Base-by-base conservation (phyloP, 2,888 invertebrate species). In the Leucoma salicis region DNA sequence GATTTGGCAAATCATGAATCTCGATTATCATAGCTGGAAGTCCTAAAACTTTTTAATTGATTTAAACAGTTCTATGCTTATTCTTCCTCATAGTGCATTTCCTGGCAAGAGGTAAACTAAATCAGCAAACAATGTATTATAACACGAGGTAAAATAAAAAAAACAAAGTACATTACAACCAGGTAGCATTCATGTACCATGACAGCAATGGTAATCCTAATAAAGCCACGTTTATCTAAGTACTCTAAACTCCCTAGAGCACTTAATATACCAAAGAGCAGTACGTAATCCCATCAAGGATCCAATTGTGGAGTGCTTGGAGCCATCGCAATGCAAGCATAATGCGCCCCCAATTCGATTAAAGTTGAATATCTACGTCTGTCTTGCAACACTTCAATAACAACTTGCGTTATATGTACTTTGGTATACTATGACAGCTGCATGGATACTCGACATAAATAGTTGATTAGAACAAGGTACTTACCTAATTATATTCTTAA, bases 261-360 rank as follows among this genome's bases (percentile, higher is more conserved):
- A 56, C 62, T 74, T 70, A 68, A 70, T 74, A 72, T 67, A 70
- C 57, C 69, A 74, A 67, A 75, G 76, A 72, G 66, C 59, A 46
- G 44, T 51, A 40, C 53, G 55, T 67, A 69, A 75, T 73, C 55
- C 56, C 53, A 72, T 74, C 67, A 68, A 63, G 53, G 36, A 60
- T 58, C 46, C 64, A 58, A 70, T 70, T 67, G 66, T 60, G 57
- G 53, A 46, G 46, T 38, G 54, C 58, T 45, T 52, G 46, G 39
- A 60, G 61, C 59, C 54, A 57, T 52, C 48, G 63, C 69, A 64
- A 69, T 73, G 70, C 71, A 70, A 70, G 65, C 73, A 65, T 74
- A 74, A 79, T 74, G 66, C 64, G 53, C 49, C 45, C 52, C 51
- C 49, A 69, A 77, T 69, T 78, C 69, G 64, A 79, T 79, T 78